phyloP scores from a whole-genome alignment of 2,797 vertebrate genomes.

The Furcifer pardalis region DNA sequence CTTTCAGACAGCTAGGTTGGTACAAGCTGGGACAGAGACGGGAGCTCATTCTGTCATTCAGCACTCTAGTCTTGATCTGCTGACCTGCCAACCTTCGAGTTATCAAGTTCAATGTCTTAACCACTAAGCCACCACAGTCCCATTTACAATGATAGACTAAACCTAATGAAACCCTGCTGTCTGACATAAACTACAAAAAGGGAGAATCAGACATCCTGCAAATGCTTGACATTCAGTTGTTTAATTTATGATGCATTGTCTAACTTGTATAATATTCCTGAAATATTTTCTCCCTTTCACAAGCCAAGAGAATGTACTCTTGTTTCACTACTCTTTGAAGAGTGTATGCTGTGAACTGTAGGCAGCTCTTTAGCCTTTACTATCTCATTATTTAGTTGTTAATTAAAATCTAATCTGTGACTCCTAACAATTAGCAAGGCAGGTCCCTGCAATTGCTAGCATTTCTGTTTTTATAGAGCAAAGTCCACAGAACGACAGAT shows the following conservation, averaged over 20 bases:
- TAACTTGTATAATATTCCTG: conserved; percentile 16
- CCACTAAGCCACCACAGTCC: too few relatives aligned
- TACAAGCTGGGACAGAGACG: too few relatives aligned
- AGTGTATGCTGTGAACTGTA: conserved; percentile 29
- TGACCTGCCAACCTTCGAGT: too few relatives aligned
- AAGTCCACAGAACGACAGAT: background rate
- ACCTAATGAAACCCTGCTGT: background rate
- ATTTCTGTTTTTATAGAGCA: background rate
- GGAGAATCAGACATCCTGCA: background rate
- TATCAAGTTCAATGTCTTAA: too few relatives aligned
- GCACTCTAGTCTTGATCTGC: too few relatives aligned
- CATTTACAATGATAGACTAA: background rate
- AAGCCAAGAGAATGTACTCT: conserved; percentile 18
- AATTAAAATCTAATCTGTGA: conserved; percentile 40
- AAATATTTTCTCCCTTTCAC: conserved; percentile 16
- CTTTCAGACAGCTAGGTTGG: too few relatives aligned
- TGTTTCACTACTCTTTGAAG: conserved; percentile 24
- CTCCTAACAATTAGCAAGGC: conserved; percentile 30
- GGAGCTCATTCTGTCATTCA: too few relatives aligned
- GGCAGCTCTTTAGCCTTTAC: conserved; percentile 26
- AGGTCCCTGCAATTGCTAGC: background rate
- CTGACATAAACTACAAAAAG: conserved; percentile 37
- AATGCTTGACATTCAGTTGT: conserved; percentile 14
- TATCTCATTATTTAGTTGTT: conserved; percentile 18
- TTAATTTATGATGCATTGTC: conserved; percentile 42